Evolutionary conservation across 2,888 invertebrate genomes (phyloP).

Genomic region (Hydrotaea cyrtoneurina): DNA sequence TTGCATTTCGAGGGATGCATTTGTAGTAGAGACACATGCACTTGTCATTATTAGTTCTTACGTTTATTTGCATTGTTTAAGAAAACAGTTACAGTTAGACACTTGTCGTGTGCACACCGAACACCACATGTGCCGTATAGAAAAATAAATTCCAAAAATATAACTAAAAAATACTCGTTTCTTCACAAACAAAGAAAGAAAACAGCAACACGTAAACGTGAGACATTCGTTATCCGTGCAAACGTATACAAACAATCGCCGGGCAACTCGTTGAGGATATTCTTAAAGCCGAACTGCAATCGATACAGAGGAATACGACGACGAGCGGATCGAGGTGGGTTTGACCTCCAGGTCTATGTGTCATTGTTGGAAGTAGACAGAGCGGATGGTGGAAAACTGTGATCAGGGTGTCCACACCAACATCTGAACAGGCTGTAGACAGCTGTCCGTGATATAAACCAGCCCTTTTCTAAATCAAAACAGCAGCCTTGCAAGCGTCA

Average conservation of each 20-base stretch:
- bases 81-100: slow-evolving; percentile 63
- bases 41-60: slow-evolving; percentile 61
- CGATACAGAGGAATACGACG: too few relatives aligned
- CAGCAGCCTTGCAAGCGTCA: too few relatives aligned
- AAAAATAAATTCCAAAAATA: slow-evolving; percentile 14
- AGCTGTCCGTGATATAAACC: not conserved
- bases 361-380: too few relatives aligned
- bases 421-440: too few relatives aligned
- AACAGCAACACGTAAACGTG: not conserved
- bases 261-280: not conserved
- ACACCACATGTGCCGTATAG: slow-evolving; percentile 47
- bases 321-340: not conserved
- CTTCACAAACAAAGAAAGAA: not conserved
- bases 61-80: slow-evolving; percentile 59
- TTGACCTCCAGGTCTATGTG: too few relatives aligned
- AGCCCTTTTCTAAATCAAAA: too few relatives aligned
- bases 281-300: not conserved
- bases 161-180: slow-evolving; percentile 10
- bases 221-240: not conserved
- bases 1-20: slow-evolving; percentile 12
- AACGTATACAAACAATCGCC: not conserved
- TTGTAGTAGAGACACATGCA: slow-evolving; percentile 29
- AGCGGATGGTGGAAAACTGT: too few relatives aligned
- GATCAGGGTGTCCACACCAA: too few relatives aligned
- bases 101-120: slow-evolving; percentile 60